phyloP scores from a whole-genome alignment of 2,113 vertebrate species.

The Paramormyrops kingsleyae region DNA sequence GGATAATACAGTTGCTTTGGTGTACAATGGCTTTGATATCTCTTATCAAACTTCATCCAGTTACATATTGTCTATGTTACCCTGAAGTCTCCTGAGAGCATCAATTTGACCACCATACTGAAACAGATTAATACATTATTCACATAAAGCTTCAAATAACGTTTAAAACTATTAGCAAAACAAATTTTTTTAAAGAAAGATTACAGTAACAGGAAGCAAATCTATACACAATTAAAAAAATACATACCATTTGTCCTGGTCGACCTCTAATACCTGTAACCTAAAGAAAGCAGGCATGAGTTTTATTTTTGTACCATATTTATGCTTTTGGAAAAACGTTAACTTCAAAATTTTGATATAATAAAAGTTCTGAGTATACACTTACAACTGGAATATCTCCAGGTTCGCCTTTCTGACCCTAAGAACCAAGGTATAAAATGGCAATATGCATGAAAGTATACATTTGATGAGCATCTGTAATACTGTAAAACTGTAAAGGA shows the following conservation, averaged over 20 bases:
- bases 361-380: slow-evolving; percentile 26
- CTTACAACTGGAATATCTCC: slow-evolving; percentile 87
- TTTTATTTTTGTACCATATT: neutral
- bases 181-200: neutral
- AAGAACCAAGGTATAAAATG: slow-evolving; percentile 3
- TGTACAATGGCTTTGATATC: neutral
- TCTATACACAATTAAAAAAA: neutral
- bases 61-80: slow-evolving; percentile 24
- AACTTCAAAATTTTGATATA: neutral
- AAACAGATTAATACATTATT: neutral
- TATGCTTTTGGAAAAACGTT: neutral
- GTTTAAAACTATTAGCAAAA: neutral
- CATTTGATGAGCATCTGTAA: neutral
- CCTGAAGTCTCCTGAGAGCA: slow-evolving; percentile 53
- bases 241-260: slow-evolving; percentile 79
- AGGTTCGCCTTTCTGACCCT: slow-evolving; percentile 98
- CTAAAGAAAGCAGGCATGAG: slow-evolving; percentile 43
- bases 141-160: neutral
- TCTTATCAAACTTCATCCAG: neutral
- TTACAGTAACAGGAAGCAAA: neutral
- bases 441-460: neutral
- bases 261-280: slow-evolving; percentile 84
- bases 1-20: neutral
- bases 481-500: slow-evolving; percentile 14
- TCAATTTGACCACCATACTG: neutral